Base-by-base conservation (phyloP, 2,888 invertebrate genomes). In the Eupithecia subfuscata region DNA sequence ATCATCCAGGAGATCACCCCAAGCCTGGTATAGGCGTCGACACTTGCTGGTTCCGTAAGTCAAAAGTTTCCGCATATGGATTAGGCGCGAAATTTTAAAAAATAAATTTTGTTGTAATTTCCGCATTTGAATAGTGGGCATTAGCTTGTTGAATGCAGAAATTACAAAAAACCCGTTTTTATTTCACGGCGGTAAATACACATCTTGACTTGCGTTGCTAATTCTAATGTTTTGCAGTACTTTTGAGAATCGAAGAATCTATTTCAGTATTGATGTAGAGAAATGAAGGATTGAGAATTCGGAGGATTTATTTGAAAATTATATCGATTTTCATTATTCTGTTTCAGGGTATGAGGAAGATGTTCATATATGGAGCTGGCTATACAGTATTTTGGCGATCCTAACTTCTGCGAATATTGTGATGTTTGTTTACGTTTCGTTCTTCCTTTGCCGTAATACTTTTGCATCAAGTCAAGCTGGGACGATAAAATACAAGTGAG, bases 21-120 rank as follows among this genome's bases (percentile, higher is more conserved):
- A 95, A 92, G 73, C 96, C 96, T 0, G 94, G 95, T 22, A 95
- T 97, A 65, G 96, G 96, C 4, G 87, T 94, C 16, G 83, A 83
- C 12, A 90, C 87, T 52, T 97, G 97, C 86, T 97, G 97, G 97
- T 97, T 97, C 78, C 92, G 97, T 97, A 85, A 87, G 87, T 40
- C 56, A 56, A 22, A 52, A 52, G 22, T 56, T 63, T 16, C 16
- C 8, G 63, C 30, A 63, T 25, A 63, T n/a, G n/a, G 52, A 63
- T 56, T 22, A 56, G 8, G 2, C n/a, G 22, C 18, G 0, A n/a
- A 22, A 56, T 22, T 22, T n/a, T n/a, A n/a, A 3, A 12, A 22
- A 56, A 22, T 22, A 12, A 12, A 0, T 0, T 11, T 52, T 52
- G 0, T n/a, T 52, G 8, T n/a, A 22, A n/a, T n/a, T 52, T 22